phyloP scores from a whole-genome alignment of 2,888 invertebrate species.

The Dolichomitus sp. region DNA sequence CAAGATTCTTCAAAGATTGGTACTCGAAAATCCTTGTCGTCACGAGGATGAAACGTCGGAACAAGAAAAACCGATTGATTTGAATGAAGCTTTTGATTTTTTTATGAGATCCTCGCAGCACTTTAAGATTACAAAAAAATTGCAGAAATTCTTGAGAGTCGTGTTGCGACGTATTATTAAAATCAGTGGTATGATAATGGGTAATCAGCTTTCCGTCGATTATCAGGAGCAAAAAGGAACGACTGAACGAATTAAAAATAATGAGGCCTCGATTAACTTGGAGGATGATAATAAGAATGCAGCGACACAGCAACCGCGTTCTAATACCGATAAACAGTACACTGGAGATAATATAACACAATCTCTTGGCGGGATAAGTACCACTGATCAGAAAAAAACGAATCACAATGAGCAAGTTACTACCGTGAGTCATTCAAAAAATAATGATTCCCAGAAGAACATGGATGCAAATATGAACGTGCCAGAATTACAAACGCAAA shows the following conservation, averaged over 20 bases:
- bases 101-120: not conserved
- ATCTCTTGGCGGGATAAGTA: too few relatives aligned
- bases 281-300: not conserved
- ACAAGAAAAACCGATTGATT: not conserved
- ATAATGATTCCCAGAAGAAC: not conserved
- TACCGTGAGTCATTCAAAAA: not conserved
- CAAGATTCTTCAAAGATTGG: conserved; percentile 4
- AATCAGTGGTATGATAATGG: not conserved
- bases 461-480: not conserved
- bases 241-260: not conserved
- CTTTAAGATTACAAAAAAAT: not conserved
- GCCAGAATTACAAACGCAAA: not conserved
- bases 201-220: not conserved
- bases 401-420: not conserved
- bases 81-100: conserved; percentile 12
- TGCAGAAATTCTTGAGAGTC: conserved; percentile 7
- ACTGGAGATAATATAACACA: not conserved
- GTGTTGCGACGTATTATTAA: conserved; percentile 16
- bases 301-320: not conserved
- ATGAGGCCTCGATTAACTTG: not conserved
- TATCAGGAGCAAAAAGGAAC: not conserved
- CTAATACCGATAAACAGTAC: not conserved
- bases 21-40: not conserved
- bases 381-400: not conserved
- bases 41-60: not conserved